phyloP scores from a whole-genome alignment of 2,113 vertebrate species.

The Abramis brama region DNA sequence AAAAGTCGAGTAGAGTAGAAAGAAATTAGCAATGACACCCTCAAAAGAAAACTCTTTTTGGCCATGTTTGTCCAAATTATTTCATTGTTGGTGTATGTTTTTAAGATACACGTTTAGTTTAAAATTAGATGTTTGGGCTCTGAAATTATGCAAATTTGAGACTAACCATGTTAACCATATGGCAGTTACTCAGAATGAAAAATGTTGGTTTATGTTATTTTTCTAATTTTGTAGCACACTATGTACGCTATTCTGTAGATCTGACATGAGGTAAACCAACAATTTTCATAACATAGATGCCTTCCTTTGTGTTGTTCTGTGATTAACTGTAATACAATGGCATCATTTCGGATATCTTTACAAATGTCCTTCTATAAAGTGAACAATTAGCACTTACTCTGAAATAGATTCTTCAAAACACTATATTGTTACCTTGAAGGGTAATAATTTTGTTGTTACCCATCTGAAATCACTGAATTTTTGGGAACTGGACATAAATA shows the following conservation, averaged over 20 bases:
- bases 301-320: slow-evolving; percentile 43
- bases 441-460: not conserved
- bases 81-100: not conserved
- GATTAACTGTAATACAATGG: slow-evolving; percentile 31
- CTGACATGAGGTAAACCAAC: slow-evolving; percentile 34
- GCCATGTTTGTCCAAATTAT: not conserved
- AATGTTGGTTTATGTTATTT: slow-evolving; percentile 22
- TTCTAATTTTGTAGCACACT: slow-evolving; percentile 46
- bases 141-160: slow-evolving; percentile 22
- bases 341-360: slow-evolving; percentile 29
- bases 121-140: not conserved
- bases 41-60: not conserved
- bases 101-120: not conserved
- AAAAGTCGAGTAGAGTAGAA: not conserved
- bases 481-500: not conserved
- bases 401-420: not conserved
- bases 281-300: slow-evolving; percentile 38
- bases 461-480: slow-evolving; percentile 33
- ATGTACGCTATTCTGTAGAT: slow-evolving; percentile 35
- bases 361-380: not conserved
- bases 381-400: slow-evolving; percentile 4
- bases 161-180: slow-evolving; percentile 40
- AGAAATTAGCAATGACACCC: not conserved
- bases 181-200: not conserved
- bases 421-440: slow-evolving; percentile 34